Base-by-base conservation (phyloP, 2,113 vertebrate genomes). In the Synodontis membranacea region DNA sequence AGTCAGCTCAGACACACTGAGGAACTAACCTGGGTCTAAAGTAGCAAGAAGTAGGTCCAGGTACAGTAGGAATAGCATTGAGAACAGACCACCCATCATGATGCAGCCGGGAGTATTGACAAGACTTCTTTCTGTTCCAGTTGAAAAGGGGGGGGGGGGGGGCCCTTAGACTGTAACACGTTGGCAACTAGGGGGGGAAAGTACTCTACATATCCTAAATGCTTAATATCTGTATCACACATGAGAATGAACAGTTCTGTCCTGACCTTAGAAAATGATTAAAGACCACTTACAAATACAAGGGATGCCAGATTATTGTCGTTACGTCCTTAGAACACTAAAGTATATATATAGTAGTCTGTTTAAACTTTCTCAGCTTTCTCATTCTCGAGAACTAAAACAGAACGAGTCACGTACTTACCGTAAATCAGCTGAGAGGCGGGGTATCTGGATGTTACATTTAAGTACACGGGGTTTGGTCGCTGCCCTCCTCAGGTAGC, bases 401-500 rank as follows among this genome's bases (percentile, higher is more conserved):
- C 37, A 44, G 54, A 31, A 8, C 14, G 28, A 31, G 50, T 21
- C 39, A 54, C n/a, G 42, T 48, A 28, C 11, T 84, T 50, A 54
- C 60, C 31, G 68, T 78, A 87, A 60, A 79, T 31, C 44, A 42
- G 87, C 87, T 88, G 90, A 92, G 89, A 84, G 87, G 84, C 34
- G 50, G 82, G 46, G 82, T 74, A 76, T 48, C 88, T 91, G 56
- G 84, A 76, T 39, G 52, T 66, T 50, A 87, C 89, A 86, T 91
- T 94, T 94, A 93, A 95, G 93, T 92, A 93, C 86, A 90, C 84
- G 76, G 21, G 86, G 91, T 90, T 91, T 91, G 89, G 89, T 91
- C 91, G 87, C 91, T 92, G 90, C 89, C 91, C 90, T 91, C 88
- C 89, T 93, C 92, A 91, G 88, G 34, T 91, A 92, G 90, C 90